These are phyloP conservation scores for Agapornis canus DNA, from an alignment of 2,797 vertebrate species.

Conservation along the genomic window DNA sequence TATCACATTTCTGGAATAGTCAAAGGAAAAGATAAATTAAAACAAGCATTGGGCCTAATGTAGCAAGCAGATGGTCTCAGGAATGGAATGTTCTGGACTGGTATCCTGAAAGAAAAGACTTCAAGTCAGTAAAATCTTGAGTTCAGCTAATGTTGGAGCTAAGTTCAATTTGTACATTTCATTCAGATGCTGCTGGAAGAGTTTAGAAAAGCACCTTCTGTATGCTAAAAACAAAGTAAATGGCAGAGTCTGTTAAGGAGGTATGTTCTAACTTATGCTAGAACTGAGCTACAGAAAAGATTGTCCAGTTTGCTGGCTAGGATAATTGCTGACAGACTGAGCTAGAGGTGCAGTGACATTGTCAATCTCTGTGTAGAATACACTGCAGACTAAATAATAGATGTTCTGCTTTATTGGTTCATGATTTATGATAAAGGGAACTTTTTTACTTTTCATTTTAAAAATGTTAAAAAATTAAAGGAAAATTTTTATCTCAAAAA, in stretches of 20 bases:
- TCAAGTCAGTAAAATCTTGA: background rate
- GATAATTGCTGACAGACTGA: background rate
- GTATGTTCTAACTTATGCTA: background rate
- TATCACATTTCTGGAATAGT: background rate
- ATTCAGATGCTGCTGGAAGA: background rate
- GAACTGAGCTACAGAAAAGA: background rate
- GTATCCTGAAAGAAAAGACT: background rate
- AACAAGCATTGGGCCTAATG: background rate
- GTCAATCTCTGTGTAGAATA: background rate
- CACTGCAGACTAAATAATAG: background rate
- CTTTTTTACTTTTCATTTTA: background rate
- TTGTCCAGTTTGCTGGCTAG: background rate
- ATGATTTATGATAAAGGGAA: background rate
- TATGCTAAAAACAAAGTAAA: background rate
- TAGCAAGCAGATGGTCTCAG: background rate
- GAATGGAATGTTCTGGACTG: background rate
- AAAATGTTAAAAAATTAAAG: background rate
- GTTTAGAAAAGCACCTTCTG: background rate
- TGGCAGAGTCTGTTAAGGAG: background rate
- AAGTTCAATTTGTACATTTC: background rate
- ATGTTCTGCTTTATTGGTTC: background rate
- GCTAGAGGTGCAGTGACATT: background rate
- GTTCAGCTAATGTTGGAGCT: background rate
- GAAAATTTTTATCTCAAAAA: background rate
- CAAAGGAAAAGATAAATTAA: background rate